A percentile compares a stretch with the other conserved stretches of the same genome.
These are phyloP conservation scores for Nyctalus aviator DNA, from an alignment of 2,797 vertebrate species.

Conservation along the genomic window DNA sequence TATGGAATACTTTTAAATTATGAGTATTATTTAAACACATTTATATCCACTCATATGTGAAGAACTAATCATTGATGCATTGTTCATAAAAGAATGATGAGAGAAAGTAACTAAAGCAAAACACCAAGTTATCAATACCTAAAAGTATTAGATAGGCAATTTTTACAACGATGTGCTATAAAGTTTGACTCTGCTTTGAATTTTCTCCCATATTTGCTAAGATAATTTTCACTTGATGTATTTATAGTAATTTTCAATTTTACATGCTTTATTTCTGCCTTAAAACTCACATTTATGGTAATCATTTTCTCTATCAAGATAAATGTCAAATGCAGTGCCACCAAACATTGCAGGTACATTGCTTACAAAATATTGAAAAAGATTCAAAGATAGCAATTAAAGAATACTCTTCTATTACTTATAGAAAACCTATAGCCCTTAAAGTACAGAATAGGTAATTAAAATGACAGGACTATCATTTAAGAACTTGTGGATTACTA, in stretches of 20 bases:
- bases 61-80: background rate
- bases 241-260: slow-evolving; percentile 2
- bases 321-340: background rate
- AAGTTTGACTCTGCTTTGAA: slow-evolving; percentile 21
- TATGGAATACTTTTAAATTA: background rate
- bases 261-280: slow-evolving; percentile 26
- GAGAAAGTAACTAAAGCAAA: background rate
- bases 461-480: background rate
- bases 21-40: background rate
- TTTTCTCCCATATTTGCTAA: background rate
- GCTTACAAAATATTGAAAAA: slow-evolving; percentile 17
- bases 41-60: background rate
- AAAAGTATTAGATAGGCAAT: background rate
- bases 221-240: slow-evolving; percentile 40
- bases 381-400: background rate
- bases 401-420: background rate
- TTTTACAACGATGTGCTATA: background rate
- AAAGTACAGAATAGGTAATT: background rate
- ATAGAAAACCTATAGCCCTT: background rate
- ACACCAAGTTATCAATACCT: background rate
- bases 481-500: background rate
- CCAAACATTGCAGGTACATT: background rate
- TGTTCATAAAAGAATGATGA: background rate
- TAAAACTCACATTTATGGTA: background rate
- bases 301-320: background rate